Conservation (phyloP, 2,888 invertebrate species). For the Anthophora plumipes region DNA sequence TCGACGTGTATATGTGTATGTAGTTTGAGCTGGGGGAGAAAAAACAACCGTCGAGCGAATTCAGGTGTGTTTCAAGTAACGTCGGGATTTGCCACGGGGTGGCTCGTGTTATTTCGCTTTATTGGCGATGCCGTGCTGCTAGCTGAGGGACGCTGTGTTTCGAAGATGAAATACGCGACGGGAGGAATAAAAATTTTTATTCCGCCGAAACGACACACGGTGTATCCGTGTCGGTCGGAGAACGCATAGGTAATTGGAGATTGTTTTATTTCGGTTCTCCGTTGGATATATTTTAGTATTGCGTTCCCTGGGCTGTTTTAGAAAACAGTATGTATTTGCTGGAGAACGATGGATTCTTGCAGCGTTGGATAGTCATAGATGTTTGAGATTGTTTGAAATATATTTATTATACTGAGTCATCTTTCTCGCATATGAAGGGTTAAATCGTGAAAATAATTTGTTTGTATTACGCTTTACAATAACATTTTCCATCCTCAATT, state of each 20-base stretch:
- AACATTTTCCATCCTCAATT: too few relatives aligned
- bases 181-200: slow-evolving; percentile 7
- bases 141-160: background rate
- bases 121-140: slow-evolving; percentile 21
- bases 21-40: background rate
- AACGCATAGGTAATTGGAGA: background rate
- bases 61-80: slow-evolving; percentile 50
- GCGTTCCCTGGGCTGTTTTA: background rate
- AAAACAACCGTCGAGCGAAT: slow-evolving; percentile 13
- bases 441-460: background rate
- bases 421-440: too few relatives aligned
- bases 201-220: background rate
- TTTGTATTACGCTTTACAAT: background rate
- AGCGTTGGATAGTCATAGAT: too few relatives aligned
- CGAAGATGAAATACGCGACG: slow-evolving; percentile 28
- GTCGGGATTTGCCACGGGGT: slow-evolving; percentile 19
- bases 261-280: background rate
- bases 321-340: background rate
- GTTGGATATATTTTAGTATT: background rate
- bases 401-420: too few relatives aligned
- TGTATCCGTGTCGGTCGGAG: background rate
- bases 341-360: background rate
- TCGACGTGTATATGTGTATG: slow-evolving; percentile 36
- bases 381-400: too few relatives aligned
- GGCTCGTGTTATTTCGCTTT: slow-evolving; percentile 38